phyloP scores from a whole-genome alignment of 2,113 vertebrate genomes.

The Oncorhynchus gorbuscha region DNA sequence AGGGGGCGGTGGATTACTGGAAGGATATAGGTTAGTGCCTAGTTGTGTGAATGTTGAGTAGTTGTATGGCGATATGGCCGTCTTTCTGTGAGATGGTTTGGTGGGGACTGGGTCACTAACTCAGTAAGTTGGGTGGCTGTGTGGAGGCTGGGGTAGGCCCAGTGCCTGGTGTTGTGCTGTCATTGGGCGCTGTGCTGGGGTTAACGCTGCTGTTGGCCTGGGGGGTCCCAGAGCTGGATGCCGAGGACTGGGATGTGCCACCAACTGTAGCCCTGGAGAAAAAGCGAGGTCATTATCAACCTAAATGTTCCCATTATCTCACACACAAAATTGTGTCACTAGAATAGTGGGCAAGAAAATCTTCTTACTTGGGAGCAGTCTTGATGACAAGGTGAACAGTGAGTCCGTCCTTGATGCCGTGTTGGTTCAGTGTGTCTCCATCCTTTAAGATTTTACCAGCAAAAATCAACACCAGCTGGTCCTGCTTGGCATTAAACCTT shows the following conservation, averaged over 20 bases:
- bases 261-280: constrained; percentile 49
- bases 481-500: constrained; percentile 88
- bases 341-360: not conserved
- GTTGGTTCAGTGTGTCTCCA: constrained; percentile 83
- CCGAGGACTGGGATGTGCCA: constrained; percentile 73
- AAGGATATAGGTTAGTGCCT: too few species aligned
- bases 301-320: not conserved
- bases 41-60: too few species aligned
- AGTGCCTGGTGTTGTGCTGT: constrained; percentile 38
- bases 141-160: constrained; percentile 35
- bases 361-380: constrained; percentile 86
- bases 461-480: constrained; percentile 93
- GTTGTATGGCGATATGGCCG: too few species aligned
- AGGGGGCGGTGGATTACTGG: not conserved
- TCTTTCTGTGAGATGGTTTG: not conserved
- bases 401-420: constrained; percentile 88
- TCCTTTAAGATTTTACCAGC: constrained; percentile 92
- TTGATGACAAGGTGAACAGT: constrained; percentile 93
- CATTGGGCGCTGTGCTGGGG: constrained; percentile 30
- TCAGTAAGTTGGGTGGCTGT: constrained; percentile 74
- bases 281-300: not conserved
- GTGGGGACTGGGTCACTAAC: constrained; percentile 65
- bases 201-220: constrained; percentile 61
- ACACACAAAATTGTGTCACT: not conserved
- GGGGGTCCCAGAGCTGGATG: constrained; percentile 65